A percentile compares a stretch with the other conserved stretches of the same genome.
phyloP scores from a whole-genome alignment of 1,140 invertebrate species.

The Eurosta solidaginis region DNA sequence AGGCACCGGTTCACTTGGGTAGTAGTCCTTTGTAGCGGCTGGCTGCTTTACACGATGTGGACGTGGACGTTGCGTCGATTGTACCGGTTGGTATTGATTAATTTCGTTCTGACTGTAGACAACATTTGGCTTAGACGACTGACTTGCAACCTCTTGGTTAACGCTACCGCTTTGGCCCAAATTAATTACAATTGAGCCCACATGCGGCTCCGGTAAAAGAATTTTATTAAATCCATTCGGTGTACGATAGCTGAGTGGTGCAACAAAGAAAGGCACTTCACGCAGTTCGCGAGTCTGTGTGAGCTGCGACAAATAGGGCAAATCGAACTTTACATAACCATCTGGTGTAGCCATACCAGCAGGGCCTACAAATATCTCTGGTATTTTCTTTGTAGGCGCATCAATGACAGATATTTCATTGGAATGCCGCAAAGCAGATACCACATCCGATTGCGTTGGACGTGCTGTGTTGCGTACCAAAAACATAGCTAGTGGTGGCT shows the following conservation, averaged over 20 bases:
- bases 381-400: constrained; percentile 68
- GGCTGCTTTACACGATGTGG: constrained; percentile 32
- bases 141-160: not conserved
- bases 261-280: constrained; percentile 82
- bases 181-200: constrained; percentile 80
- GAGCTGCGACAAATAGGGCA: constrained; percentile 78
- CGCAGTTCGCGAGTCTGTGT: constrained; percentile 69
- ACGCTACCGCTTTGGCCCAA: constrained; percentile 41
- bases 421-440: constrained; percentile 70
- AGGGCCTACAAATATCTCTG: constrained; percentile 80
- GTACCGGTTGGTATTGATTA: constrained; percentile 35
- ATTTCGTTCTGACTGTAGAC: constrained; percentile 24
- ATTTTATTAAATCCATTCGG: constrained; percentile 81
- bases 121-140: not conserved
- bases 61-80: constrained; percentile 35
- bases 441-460: constrained; percentile 70
- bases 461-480: constrained; percentile 65
- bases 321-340: constrained; percentile 78
- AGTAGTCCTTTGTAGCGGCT: constrained; percentile 11
- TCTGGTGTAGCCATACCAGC: constrained; percentile 71
- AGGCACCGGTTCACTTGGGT: not conserved
- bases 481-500: constrained; percentile 80
- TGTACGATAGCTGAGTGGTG: constrained; percentile 79
- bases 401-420: constrained; percentile 78
- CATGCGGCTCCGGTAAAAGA: constrained; percentile 80